Evolutionary conservation across 2,797 vertebrate species (phyloP), one percentile per base, ranked within the genome.

Genomic region (Anguilla marmorata): DNA sequence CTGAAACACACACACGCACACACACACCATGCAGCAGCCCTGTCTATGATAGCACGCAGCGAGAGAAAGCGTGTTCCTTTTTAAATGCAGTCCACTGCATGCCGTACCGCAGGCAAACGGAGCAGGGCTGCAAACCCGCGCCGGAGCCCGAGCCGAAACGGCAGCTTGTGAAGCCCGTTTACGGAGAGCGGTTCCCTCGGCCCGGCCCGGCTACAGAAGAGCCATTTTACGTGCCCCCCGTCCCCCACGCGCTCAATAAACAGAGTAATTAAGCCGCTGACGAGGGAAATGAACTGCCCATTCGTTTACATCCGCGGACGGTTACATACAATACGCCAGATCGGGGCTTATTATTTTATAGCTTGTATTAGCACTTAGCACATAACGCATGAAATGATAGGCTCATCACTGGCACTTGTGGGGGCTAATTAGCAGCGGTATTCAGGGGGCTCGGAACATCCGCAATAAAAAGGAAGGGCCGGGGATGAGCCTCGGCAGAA

Each of bases 231-330:
- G 88, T 86, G 88, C 87, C 87, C 37, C 45, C 58, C 45, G 3
- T 60, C 4, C 19, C 79, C 79, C 79, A 6, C 1, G 58, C 52
- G 2, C 58, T 66, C 84, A 54, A 91, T 88, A 92, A 92, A 91
- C 72, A 27, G 19, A 11, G 84, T 86, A 87, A 92, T 88, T 88
- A 90, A 45, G 37, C n/a, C n/a, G 63, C 60, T 89, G 89, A 91
- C 83, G 84, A 87, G 85, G 87, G 83, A 86, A 88, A 91, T 86
- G n/a, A 90, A 91, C 37, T 16, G 24, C 69, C 79, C 87, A 82
- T 87, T 87, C 85, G 89, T 90, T 92, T 91, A 91, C 74, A 82
- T 90, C 87, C 83, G 72, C 72, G 89, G 50, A 86, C 48, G 86
- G 86, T 58, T 58, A 45, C 88, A 88, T 69, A 89, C 83, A 91